These are phyloP conservation scores for Pandion haliaetus DNA, from an alignment of 2,113 vertebrate species.

Conservation along the genomic window DNA sequence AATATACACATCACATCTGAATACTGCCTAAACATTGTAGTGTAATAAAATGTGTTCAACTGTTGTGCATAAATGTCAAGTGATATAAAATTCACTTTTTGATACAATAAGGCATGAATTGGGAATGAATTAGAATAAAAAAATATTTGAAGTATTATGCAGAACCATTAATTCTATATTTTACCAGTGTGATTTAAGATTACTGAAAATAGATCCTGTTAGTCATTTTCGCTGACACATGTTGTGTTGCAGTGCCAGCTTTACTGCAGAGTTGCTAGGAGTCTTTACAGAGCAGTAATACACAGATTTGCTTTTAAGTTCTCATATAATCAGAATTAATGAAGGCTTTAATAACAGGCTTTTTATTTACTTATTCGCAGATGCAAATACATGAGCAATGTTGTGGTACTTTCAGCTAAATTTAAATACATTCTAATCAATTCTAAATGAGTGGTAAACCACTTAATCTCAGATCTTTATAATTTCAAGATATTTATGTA, in stretches of 20 bases:
- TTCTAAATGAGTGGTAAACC: slow-evolving; percentile 64
- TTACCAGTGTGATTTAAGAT: slow-evolving; percentile 66
- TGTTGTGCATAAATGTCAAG: slow-evolving; percentile 61
- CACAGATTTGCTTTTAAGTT: slow-evolving; percentile 69
- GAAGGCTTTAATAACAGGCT: slow-evolving; percentile 66
- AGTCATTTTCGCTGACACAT: slow-evolving; percentile 61
- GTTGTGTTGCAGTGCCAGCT: slow-evolving; percentile 61
- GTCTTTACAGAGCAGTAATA: slow-evolving; percentile 62
- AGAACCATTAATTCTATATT: slow-evolving; percentile 69
- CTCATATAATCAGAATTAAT: slow-evolving; percentile 71
- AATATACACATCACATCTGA: slow-evolving; percentile 43
- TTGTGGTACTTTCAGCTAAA: slow-evolving; percentile 65
- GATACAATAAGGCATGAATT: slow-evolving; percentile 47
- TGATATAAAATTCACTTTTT: slow-evolving; percentile 63
- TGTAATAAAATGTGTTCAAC: slow-evolving; percentile 62
- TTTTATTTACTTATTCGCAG: slow-evolving; percentile 69
- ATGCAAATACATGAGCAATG: slow-evolving; percentile 62
- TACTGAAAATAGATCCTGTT: slow-evolving; percentile 66
- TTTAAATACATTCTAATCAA: slow-evolving; percentile 67
- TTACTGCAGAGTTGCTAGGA: slow-evolving; percentile 48
- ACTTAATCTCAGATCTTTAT: slow-evolving; percentile 67
- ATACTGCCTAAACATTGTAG: slow-evolving; percentile 38
- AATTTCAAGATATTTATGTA: slow-evolving; percentile 63
- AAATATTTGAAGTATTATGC: slow-evolving; percentile 56
- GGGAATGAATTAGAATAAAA: slow-evolving; percentile 55